Percentiles rank a stretch among this genome's conserved stretches.
Conservation (phyloP, 2,113 vertebrate genomes). For the Rhabdornis inornatus region DNA sequence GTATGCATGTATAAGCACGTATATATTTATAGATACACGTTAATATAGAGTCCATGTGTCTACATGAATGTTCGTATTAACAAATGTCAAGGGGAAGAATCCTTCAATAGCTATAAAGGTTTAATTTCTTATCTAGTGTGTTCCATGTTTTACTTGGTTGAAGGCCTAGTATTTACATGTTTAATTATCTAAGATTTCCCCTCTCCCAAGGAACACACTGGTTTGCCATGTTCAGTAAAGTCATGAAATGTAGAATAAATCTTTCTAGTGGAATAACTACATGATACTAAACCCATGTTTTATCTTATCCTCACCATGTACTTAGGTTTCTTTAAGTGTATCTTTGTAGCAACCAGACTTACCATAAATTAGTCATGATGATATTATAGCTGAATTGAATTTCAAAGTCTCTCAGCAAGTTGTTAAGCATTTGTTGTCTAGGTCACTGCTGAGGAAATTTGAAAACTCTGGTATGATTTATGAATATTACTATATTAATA, state of each 20-base stretch:
- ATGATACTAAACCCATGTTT: not conserved
- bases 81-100: not conserved
- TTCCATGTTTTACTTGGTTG: not conserved
- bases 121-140: not conserved
- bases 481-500: constrained; percentile 22
- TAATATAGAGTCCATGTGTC: rapidly evolving
- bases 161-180: not conserved
- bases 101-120: not conserved
- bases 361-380: constrained; percentile 41
- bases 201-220: not conserved
- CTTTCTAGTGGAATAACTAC: not conserved
- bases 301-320: not conserved
- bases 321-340: constrained; percentile 1
- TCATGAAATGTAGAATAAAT: not conserved
- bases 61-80: not conserved
- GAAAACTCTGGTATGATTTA: constrained; percentile 52
- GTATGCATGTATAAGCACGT: rapidly evolving
- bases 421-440: constrained; percentile 49
- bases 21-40: not conserved
- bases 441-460: constrained; percentile 54
- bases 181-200: not conserved
- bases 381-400: constrained; percentile 58
- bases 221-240: not conserved
- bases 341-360: constrained; percentile 11
- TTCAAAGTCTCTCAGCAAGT: constrained; percentile 52